These are phyloP conservation scores for Peucedramus taeniatus DNA, from an alignment of 2,113 vertebrate species.

Conservation along the genomic window DNA sequence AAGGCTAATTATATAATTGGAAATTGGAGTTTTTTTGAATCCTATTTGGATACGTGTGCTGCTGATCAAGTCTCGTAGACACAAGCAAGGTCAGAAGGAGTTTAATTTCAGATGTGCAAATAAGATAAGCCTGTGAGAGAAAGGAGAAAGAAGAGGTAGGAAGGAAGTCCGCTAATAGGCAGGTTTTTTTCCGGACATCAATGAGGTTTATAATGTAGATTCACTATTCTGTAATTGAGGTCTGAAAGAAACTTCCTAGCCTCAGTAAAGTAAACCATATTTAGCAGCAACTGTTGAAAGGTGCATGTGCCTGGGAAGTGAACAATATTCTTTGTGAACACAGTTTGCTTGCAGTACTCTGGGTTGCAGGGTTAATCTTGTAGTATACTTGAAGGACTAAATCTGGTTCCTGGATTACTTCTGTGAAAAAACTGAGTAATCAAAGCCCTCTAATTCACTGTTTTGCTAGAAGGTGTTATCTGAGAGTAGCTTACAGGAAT, in stretches of 20 bases:
- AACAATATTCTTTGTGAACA: not conserved
- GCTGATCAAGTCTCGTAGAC: not conserved
- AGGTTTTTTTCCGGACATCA: not conserved
- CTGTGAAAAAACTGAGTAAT: not conserved
- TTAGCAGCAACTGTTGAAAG: not conserved
- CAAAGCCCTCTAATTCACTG: not conserved
- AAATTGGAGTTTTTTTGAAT: not conserved
- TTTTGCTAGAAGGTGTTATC: not conserved
- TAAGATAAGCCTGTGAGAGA: not conserved
- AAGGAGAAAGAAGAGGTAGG: not conserved
- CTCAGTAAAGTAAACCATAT: not conserved
- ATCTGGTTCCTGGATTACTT: not conserved
- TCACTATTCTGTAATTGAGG: not conserved
- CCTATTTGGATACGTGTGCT: not conserved
- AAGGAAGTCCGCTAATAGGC: not conserved
- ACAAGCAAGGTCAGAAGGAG: not conserved
- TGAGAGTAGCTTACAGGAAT: not conserved
- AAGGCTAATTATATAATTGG: not conserved
- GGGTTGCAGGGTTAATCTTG: not conserved
- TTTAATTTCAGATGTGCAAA: not conserved
- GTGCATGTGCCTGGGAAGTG: not conserved
- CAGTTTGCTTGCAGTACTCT: not conserved
- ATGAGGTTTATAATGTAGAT: not conserved
- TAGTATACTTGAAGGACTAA: not conserved
- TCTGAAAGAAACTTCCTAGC: slow-evolving; percentile 9